A percentile compares a stretch with the other conserved stretches of the same genome.
These are phyloP conservation scores for Scaptomyza cyrtandrae DNA, from an alignment of 2,888 invertebrate genomes.

Conservation along the genomic window DNA sequence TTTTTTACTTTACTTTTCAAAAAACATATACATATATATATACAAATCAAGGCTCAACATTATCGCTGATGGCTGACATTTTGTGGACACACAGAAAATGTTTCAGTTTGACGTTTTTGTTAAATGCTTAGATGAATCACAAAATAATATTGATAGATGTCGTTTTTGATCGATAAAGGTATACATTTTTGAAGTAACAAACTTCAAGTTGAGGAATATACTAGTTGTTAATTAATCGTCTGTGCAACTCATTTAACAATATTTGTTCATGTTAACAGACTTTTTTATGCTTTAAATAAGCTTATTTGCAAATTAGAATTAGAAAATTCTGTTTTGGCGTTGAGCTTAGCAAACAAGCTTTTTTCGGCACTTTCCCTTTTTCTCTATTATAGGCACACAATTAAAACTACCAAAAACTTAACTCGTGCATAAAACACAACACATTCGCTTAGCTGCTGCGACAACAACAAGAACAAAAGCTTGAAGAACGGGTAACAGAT, in stretches of 20 bases:
- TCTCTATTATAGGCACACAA: slow-evolving; percentile 33
- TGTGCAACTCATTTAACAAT: too few relatives aligned
- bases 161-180: not conserved
- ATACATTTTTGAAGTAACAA: not conserved
- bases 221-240: too few relatives aligned
- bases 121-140: slow-evolving; percentile 31
- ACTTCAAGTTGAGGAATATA: not conserved
- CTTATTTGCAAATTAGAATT: slow-evolving; percentile 9
- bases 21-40: not conserved
- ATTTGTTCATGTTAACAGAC: too few relatives aligned
- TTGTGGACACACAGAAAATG: slow-evolving; percentile 26
- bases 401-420: slow-evolving; percentile 48
- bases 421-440: slow-evolving; percentile 8
- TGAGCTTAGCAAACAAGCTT: slow-evolving; percentile 33
- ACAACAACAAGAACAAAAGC: slow-evolving; percentile 7
- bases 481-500: slow-evolving; percentile 43
- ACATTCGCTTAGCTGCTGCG: not conserved
- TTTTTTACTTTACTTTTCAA: too few relatives aligned
- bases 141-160: slow-evolving; percentile 28
- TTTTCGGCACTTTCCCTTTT: slow-evolving; percentile 11
- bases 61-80: slow-evolving; percentile 41
- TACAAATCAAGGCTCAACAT: slow-evolving; percentile 37
- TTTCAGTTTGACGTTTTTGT: slow-evolving; percentile 30
- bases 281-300: not conserved
- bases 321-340: not conserved